A percentile compares a stretch with the other conserved stretches of the same genome.
These are phyloP conservation scores for Coenobita brevimanus DNA, from an alignment of 1,140 invertebrate species.

Conservation along the genomic window DNA sequence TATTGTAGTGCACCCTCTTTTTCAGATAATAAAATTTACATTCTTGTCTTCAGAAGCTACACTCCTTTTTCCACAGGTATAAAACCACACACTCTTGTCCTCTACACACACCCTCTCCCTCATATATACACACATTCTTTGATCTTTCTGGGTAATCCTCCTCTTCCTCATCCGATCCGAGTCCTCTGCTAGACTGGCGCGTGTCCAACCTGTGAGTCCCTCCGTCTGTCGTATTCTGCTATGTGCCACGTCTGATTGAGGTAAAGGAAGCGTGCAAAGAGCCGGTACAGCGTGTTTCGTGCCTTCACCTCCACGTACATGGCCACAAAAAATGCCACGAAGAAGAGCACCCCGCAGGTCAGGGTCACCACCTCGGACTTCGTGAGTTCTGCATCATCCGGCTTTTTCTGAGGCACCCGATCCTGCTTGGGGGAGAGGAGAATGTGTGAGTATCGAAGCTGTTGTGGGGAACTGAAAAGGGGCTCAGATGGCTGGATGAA, in stretches of 20 bases:
- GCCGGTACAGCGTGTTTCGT: conserved; percentile 75
- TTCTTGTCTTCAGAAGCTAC: too few relatives aligned
- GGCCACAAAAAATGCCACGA: conserved; percentile 77
- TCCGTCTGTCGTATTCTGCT: conserved; percentile 74
- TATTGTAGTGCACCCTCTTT: too few relatives aligned
- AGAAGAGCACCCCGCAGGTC: conserved; percentile 77
- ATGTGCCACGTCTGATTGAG: conserved; percentile 77
- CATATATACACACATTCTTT: too few relatives aligned
- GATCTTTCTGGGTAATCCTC: too few relatives aligned
- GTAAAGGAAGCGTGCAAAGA: conserved; percentile 75
- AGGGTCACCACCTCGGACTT: conserved; percentile 76
- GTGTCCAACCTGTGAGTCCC: conserved; percentile 63
- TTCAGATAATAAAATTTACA: too few relatives aligned
- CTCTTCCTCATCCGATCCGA: too few relatives aligned
- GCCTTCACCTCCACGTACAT: conserved; percentile 79
- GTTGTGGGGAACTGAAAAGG: too few relatives aligned
- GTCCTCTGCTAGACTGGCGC: conserved; percentile 38
- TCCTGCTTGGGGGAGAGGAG: conserved; percentile 39
- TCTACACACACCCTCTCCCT: too few relatives aligned
- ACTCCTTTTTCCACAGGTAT: too few relatives aligned
- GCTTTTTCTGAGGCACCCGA: conserved; percentile 62
- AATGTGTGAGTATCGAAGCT: too few relatives aligned
- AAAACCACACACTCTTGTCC: too few relatives aligned
- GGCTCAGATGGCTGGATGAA: too few relatives aligned
- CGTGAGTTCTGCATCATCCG: conserved; percentile 74